These are phyloP conservation scores for Perca flavescens DNA, from an alignment of 2,113 vertebrate genomes.

Conservation along the genomic window DNA sequence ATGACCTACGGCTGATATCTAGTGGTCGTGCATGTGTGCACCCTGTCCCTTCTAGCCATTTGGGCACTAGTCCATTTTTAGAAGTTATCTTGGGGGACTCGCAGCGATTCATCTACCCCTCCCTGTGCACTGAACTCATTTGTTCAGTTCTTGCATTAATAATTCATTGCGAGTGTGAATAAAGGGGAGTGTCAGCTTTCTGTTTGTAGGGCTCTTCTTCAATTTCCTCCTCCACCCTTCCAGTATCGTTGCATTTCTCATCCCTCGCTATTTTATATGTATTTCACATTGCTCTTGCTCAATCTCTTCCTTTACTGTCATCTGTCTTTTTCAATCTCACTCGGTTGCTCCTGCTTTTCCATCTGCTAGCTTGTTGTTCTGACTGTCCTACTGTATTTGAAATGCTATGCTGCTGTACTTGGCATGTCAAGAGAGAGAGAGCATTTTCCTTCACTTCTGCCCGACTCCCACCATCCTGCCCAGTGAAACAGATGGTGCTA, in stretches of 20 bases:
- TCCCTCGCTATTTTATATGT: constrained; percentile 22
- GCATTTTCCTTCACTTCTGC: constrained; percentile 37
- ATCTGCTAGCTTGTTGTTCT: constrained; percentile 40
- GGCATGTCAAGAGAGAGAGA: constrained; percentile 17
- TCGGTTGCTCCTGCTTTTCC: constrained; percentile 11
- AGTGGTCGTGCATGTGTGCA: constrained; percentile 7
- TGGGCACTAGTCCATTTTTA: constrained; percentile 43
- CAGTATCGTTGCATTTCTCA: constrained; percentile 34
- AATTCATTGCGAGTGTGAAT: constrained; percentile 68
- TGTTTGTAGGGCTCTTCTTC: constrained; percentile 34
- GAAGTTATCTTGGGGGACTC: constrained; percentile 61
- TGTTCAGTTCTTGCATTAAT: constrained; percentile 67
- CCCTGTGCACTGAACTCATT: constrained; percentile 68
- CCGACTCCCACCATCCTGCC: constrained; percentile 49
- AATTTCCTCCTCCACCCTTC: constrained; percentile 43
- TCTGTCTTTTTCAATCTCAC: constrained; percentile 49
- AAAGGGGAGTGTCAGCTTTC: constrained; percentile 55
- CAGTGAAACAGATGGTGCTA: constrained; percentile 54
- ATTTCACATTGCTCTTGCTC: constrained; percentile 36
- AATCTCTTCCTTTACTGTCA: constrained; percentile 5
- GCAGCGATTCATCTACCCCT: constrained; percentile 51
- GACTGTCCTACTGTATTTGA: constrained; percentile 23
- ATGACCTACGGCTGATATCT: not conserved
- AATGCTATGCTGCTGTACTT: constrained; percentile 28
- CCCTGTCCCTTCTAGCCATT: constrained; percentile 20